Base-by-base conservation (phyloP, 23 tunicate genomes). In the Phallusia fumigata region DNA sequence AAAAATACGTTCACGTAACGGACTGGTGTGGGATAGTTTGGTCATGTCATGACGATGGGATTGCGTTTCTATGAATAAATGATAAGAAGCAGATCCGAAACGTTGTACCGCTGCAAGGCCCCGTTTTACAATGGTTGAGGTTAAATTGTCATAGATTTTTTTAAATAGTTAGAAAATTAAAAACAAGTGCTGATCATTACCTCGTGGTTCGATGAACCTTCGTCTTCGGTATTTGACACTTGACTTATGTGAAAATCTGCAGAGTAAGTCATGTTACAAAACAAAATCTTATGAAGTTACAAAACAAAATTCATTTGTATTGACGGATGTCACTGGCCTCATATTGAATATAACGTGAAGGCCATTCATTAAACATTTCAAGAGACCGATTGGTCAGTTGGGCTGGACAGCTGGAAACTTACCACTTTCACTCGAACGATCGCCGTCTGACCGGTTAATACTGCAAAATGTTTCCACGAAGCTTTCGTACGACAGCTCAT, bases 401-500 rank as follows among this genome's bases (percentile, higher is more conserved):
- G 47, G 47, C 58, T 51, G 58, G 58, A 15, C 69, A 58, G 28
- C 28, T 1, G 13, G 11, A 6, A 21, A 58, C 69, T 24, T 16
- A 58, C 69, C 69, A 58, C 28, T 58, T 58, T 58, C 69, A 24
- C 28, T 58, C 15, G 69, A 58, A 21, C 69, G 69, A 58, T 58
- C 69, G 69, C 28, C 69, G 69, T 21, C 28, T 58, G 69, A 24
- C 3, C 69, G 69, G 28, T 24, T 58, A 3, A 58, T 58, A 24
- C 16, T 58, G 26, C 28, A 58, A 58, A 58, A 92, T 16, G 97
- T 88, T 79, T 92, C 97, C 19, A 87, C 81, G 49, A 92, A 92
- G 79, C 90, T 87, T 52, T 92, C 97, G 52, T 92, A 85, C 73
- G 88, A 87, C 30, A 92, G 82, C 64, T 92, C 90, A 30, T 80